These are phyloP conservation scores for Melipona bicolor DNA, from an alignment of 2,888 invertebrate species.

Conservation along the genomic window DNA sequence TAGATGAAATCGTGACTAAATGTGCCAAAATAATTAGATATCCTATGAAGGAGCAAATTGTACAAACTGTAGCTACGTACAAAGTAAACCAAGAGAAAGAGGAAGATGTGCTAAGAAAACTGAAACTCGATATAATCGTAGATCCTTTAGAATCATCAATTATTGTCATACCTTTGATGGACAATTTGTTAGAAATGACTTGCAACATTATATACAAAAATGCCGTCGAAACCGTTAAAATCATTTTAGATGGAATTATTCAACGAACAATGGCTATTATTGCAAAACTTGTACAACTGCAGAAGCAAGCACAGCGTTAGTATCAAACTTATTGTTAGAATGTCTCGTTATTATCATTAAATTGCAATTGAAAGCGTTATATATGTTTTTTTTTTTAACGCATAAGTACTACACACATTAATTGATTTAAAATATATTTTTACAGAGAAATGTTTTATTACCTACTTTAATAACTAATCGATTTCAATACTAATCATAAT, in stretches of 20 bases:
- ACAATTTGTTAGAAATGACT: conserved; percentile 48
- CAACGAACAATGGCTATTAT: conserved; percentile 45
- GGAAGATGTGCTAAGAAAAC: conserved; percentile 66
- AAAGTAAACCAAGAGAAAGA: conserved; percentile 54
- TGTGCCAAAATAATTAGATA: conserved; percentile 56
- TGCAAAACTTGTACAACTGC: conserved; percentile 52
- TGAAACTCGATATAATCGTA: conserved; percentile 54
- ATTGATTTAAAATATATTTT: too few species aligned
- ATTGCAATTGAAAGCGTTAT: neutral
- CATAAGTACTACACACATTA: too few species aligned
- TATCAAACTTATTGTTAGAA: neutral
- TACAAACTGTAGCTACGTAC: conserved; percentile 68
- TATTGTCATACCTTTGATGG: conserved; percentile 58
- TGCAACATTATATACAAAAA: conserved; percentile 40
- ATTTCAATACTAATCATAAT: too few species aligned
- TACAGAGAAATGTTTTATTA: too few species aligned
- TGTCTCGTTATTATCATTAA: neutral
- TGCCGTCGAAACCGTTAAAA: conserved; percentile 29
- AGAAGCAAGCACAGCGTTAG: conserved; percentile 57
- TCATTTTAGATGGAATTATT: conserved; percentile 47
- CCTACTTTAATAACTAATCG: too few species aligned
- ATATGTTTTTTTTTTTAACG: too few species aligned
- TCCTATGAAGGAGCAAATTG: conserved; percentile 54
- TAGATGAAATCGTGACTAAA: conserved; percentile 68
- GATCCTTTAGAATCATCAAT: conserved; percentile 67